Conservation (phyloP, 2,797 vertebrate genomes). For the Crenichthys baileyi region DNA sequence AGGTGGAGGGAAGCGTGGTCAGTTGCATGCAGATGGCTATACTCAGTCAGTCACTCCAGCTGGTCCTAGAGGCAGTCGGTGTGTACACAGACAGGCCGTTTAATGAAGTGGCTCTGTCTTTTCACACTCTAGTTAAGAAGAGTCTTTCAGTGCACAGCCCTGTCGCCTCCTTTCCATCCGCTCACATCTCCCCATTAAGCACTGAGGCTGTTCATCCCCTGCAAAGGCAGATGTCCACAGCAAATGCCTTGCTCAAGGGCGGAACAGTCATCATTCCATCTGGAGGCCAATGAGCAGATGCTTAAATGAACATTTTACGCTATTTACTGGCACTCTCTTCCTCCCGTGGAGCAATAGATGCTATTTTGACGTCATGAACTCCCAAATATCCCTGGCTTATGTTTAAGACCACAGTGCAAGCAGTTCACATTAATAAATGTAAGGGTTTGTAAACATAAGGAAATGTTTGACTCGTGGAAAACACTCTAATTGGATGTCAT, state of each 20-base stretch:
- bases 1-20: constrained; percentile 8
- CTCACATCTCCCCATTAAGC: constrained; percentile 52
- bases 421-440: background rate
- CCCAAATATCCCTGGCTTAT: background rate
- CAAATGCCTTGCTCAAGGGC: constrained; percentile 67
- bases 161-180: constrained; percentile 32
- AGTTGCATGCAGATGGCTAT: constrained; percentile 48
- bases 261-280: constrained; percentile 29
- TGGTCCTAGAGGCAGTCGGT: constrained; percentile 55
- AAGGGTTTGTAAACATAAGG: background rate
- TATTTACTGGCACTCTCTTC: constrained; percentile 5
- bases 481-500: no score
- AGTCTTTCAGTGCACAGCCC: constrained; percentile 48
- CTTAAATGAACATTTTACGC: constrained; percentile 27
- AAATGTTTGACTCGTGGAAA: background rate
- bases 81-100: constrained; percentile 54
- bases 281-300: constrained; percentile 32
- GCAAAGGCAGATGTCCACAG: constrained; percentile 45
- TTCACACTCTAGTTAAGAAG: constrained; percentile 61
- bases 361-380: background rate
- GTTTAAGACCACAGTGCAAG: background rate
- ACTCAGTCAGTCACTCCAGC: constrained; percentile 34
- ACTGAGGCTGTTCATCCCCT: constrained; percentile 37
- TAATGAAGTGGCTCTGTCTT: constrained; percentile 69
- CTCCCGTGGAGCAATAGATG: background rate